These are phyloP conservation scores for Petrolisthes manimaculis DNA, from an alignment of 2,888 invertebrate species.

Conservation along the genomic window DNA sequence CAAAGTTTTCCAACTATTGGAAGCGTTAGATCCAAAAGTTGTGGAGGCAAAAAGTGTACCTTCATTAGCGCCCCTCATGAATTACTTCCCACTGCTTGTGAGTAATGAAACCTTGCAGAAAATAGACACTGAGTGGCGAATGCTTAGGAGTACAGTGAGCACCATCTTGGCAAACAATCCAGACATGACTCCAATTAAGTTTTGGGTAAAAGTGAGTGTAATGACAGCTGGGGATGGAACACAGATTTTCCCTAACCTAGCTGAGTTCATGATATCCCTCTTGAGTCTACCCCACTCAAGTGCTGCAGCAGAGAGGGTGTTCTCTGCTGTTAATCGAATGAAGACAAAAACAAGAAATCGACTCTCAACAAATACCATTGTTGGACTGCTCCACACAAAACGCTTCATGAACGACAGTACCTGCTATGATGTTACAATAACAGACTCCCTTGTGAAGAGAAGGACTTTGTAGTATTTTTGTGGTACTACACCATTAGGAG, in stretches of 20 bases:
- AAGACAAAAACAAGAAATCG: slow-evolving; percentile 30
- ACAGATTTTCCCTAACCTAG: slow-evolving; percentile 20
- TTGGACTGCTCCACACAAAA: slow-evolving; percentile 25
- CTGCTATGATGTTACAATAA: slow-evolving; percentile 27
- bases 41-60: background rate
- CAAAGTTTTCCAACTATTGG: slow-evolving; percentile 1
- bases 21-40: slow-evolving; percentile 8
- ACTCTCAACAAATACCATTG: slow-evolving; percentile 7
- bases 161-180: slow-evolving; percentile 8
- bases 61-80: slow-evolving; percentile 6
- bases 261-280: slow-evolving; percentile 27
- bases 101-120: background rate
- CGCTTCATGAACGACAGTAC: slow-evolving; percentile 19
- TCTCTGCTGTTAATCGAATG: slow-evolving; percentile 27
- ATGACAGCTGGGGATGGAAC: slow-evolving; percentile 28
- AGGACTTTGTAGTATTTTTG: no score
- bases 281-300: slow-evolving; percentile 22
- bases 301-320: slow-evolving; percentile 38
- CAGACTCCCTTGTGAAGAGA: no score
- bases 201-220: slow-evolving; percentile 19
- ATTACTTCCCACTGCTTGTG: background rate
- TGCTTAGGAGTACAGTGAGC: slow-evolving; percentile 7
- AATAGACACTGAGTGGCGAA: slow-evolving; percentile 8
- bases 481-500: no score
- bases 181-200: background rate